phyloP scores from a whole-genome alignment of 2,113 vertebrate genomes.

The Stomatorhinus ivindoensis region DNA sequence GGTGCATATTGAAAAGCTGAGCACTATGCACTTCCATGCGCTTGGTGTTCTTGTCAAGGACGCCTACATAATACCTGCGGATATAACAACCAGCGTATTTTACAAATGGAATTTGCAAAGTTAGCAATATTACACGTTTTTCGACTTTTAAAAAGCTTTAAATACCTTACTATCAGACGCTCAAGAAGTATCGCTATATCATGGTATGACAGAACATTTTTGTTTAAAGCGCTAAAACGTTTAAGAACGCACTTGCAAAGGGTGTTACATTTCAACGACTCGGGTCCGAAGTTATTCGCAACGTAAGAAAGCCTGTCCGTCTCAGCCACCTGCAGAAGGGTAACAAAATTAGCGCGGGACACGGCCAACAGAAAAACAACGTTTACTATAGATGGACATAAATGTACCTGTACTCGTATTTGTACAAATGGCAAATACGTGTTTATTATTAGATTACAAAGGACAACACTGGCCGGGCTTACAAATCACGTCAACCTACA shows the following conservation, averaged over 20 bases:
- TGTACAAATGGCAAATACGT: not conserved
- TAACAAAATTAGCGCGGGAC: not conserved
- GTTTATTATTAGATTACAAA: not conserved
- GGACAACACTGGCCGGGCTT: not conserved
- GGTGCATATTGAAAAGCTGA: conserved; percentile 83
- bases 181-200: not conserved
- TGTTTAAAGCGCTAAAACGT: not conserved
- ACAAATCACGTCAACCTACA: conserved; percentile 52
- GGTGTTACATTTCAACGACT: conserved; percentile 65
- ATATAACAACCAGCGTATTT: conserved; percentile 7
- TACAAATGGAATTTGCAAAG: no score
- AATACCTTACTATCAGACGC: not conserved
- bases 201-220: not conserved
- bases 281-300: conserved; percentile 72
- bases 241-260: conserved; percentile 75
- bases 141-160: not conserved
- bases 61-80: conserved; percentile 81
- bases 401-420: not conserved
- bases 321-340: conserved; percentile 69
- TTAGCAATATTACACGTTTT: not conserved
- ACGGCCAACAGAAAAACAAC: not conserved
- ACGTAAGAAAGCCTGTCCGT: conserved; percentile 78
- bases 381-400: not conserved
- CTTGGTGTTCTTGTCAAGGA: conserved; percentile 76
- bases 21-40: conserved; percentile 82